Evolutionary conservation across 2,797 vertebrate genomes (phyloP).

Genomic region (Aythya fuligula): DNA sequence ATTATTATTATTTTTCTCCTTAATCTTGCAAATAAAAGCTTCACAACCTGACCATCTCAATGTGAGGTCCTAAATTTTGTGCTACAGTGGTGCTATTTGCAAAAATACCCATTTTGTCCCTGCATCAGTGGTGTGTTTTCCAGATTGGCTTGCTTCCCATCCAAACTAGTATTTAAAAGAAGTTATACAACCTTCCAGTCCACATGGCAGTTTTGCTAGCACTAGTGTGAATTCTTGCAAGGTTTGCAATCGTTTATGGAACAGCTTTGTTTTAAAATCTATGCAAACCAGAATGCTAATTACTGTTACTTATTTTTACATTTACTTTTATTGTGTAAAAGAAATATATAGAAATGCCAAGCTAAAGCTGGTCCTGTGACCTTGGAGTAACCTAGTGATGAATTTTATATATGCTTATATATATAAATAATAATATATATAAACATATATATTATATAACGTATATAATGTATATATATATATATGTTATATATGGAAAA

Average conservation of each 20-base stretch:
- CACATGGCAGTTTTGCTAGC: neutral
- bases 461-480: too few relatives aligned
- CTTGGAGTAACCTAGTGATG: neutral
- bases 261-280: neutral
- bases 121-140: neutral
- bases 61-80: conserved; percentile 15
- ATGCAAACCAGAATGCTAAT: neutral
- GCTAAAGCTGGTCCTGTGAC: neutral
- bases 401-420: neutral
- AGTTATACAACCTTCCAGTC: neutral
- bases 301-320: neutral
- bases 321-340: neutral
- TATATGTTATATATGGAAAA: too few relatives aligned
- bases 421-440: too few relatives aligned
- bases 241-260: neutral
- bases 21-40: neutral
- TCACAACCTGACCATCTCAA: neutral
- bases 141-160: neutral
- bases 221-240: neutral
- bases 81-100: neutral
- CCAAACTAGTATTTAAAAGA: neutral
- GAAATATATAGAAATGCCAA: neutral
- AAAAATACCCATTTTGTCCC: neutral
- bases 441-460: too few relatives aligned
- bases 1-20: neutral